Evolutionary conservation across 1,140 invertebrate species (phyloP), one percentile per base, ranked within the genome.

Genomic region (Macrosteles quadrilineatus): DNA sequence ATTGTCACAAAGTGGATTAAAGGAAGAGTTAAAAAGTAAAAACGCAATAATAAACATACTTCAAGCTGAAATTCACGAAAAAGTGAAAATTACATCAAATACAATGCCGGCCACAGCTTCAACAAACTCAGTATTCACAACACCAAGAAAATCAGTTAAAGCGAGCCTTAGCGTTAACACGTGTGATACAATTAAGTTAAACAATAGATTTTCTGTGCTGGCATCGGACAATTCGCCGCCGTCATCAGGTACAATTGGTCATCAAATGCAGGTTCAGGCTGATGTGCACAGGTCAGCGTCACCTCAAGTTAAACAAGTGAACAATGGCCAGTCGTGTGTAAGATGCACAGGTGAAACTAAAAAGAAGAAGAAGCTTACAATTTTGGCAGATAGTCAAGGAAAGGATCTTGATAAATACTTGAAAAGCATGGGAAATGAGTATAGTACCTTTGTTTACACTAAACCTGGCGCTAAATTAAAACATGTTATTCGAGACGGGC

Each of bases 311-410:
- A 1, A 12, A n/a, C 23, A 3, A 36, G 32, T 21, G 17, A 32
- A 23, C 23, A 12, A 32, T 29, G 17, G 1, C 32, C 63, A 30
- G 21, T 43, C n/a, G n/a, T 19, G 17, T 11, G 40, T 25, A 32
- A 19, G 1, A 1, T 11, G 3, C 12, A 23, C 31, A 3, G 1
- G 9, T 14, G 32, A 21, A 1, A 43, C 2, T 1, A 65, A 43
- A 36, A 17, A 40, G 2, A 43, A 43, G 21, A 65, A 40, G n/a
- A 40, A 45, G n/a, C 17, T 40, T 1, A 23, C 14, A 23, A 65
- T 65, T 14, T 30, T 65, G 27, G 31, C 31, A n/a, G 31, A 43
- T n/a, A 65, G 63, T 65, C 63, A 65, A 23, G 63, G 63, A 21
- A 65, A 40, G 43, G 32, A 30, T 3, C 4, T 65, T 1, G 43